A percentile compares a stretch with the other conserved stretches of the same genome.
phyloP scores from a whole-genome alignment of 2,797 vertebrate species.

The Chrysolophus pictus region DNA sequence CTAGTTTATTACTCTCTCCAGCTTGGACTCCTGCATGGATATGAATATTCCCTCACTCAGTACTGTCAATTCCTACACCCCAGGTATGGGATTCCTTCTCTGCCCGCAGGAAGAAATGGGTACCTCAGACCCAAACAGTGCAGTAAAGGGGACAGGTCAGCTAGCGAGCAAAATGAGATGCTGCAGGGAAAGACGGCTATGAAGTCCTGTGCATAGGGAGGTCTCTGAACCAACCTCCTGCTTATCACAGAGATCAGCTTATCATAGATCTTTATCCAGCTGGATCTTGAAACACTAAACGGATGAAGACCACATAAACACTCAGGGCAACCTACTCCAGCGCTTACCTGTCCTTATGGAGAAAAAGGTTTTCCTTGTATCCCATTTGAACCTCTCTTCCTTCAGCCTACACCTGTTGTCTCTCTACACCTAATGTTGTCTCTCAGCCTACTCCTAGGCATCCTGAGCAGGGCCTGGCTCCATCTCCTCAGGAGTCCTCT shows the following conservation, averaged over 20 bases:
- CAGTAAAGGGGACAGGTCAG: not conserved
- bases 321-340: not conserved
- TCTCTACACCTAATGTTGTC: not conserved
- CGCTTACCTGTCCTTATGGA: not conserved
- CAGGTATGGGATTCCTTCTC: not conserved
- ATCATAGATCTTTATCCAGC: not conserved
- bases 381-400: not conserved
- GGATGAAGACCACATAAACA: not conserved
- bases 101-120: not conserved
- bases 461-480: not conserved
- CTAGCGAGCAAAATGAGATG: not conserved
- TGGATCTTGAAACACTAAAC: not conserved
- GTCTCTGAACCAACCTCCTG: not conserved
- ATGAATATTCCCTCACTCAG: not conserved
- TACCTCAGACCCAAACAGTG: not conserved
- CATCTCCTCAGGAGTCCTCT: not conserved
- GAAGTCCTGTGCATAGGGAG: not conserved
- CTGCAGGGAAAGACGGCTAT: not conserved
- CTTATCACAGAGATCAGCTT: not conserved
- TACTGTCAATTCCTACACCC: not conserved
- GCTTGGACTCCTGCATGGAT: not conserved
- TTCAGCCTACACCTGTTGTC: not conserved
- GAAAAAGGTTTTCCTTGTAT: not conserved
- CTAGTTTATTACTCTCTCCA: not conserved
- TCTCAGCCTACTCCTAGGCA: not conserved